Conservation (phyloP, 2,888 invertebrate species). For the Trypoxylon attenuatum region DNA sequence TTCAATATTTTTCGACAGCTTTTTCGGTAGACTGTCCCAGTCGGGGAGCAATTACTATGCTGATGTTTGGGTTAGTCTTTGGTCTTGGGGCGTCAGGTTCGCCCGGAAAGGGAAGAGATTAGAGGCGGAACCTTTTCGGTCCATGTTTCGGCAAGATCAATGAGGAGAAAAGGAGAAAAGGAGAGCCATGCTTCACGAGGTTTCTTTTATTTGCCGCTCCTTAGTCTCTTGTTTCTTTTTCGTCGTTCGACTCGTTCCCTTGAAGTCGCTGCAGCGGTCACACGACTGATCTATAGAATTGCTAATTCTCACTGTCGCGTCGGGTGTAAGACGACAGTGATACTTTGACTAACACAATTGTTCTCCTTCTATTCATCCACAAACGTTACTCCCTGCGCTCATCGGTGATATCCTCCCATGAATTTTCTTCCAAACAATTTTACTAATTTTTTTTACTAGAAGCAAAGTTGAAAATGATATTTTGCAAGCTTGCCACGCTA, state of each 20-base stretch:
- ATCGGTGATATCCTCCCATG: background rate
- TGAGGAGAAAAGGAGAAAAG: no score
- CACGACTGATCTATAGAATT: background rate
- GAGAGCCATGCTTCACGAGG: slow-evolving; percentile 17
- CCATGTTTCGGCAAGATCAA: slow-evolving; percentile 55
- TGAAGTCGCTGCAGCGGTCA: background rate
- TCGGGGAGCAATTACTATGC: no score
- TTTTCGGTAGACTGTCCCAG: no score
- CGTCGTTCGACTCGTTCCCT: background rate
- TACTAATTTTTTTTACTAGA: background rate
- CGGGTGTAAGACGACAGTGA: background rate
- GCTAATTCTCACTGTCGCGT: background rate
- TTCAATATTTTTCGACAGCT: no score
- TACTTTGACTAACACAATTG: background rate
- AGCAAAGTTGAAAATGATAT: no score
- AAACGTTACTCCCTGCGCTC: background rate
- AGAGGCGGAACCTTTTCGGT: slow-evolving; percentile 24
- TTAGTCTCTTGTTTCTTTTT: background rate
- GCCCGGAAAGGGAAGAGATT: slow-evolving; percentile 26
- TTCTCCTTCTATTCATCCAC: background rate
- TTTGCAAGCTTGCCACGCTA: no score
- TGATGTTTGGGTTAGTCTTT: slow-evolving; percentile 13
- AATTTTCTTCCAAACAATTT: no score
- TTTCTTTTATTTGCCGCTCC: slow-evolving; percentile 15
- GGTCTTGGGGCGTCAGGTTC: slow-evolving; percentile 5